These are phyloP conservation scores for Anticlea derivata DNA, from an alignment of 2,888 invertebrate genomes.

Conservation along the genomic window DNA sequence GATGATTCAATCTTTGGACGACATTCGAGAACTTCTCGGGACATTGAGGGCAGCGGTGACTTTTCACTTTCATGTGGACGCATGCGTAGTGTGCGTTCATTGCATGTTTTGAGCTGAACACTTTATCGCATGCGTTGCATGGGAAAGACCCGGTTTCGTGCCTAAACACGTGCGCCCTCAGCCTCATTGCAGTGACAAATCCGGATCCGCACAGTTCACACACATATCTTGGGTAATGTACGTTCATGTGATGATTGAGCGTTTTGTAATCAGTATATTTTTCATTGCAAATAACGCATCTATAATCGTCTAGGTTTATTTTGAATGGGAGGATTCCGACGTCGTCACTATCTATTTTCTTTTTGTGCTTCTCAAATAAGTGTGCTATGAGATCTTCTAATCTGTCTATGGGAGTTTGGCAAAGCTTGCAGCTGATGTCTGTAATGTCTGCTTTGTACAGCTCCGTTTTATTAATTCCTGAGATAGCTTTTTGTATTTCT, in stretches of 20 bases:
- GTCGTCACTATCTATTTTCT: conserved; percentile 44
- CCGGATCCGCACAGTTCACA: conserved; percentile 48
- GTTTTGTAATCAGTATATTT: conserved; percentile 7
- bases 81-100: conserved; percentile 77
- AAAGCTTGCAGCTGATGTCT: conserved; percentile 61
- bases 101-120: conserved; percentile 73
- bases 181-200: conserved; percentile 51
- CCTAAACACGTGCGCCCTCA: conserved; percentile 64
- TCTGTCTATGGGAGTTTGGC: conserved; percentile 49
- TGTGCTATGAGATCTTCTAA: conserved; percentile 51
- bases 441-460: conserved; percentile 71
- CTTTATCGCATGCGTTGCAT: conserved; percentile 78
- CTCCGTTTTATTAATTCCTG: conserved; percentile 52
- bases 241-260: conserved; percentile 53
- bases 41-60: conserved; percentile 72
- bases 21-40: conserved; percentile 69
- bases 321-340: conserved; percentile 22
- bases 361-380: conserved; percentile 28
- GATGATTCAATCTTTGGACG: conserved; percentile 72
- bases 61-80: conserved; percentile 72
- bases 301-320: conserved; percentile 10
- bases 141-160: conserved; percentile 66
- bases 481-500: conserved; percentile 49
- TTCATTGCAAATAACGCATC: conserved; percentile 13
- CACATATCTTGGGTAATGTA: conserved; percentile 54